Percentiles rank a stretch among this genome's conserved stretches.
These are phyloP conservation scores for Heterochromis multidens DNA, from an alignment of 2,113 vertebrate species.

Conservation along the genomic window DNA sequence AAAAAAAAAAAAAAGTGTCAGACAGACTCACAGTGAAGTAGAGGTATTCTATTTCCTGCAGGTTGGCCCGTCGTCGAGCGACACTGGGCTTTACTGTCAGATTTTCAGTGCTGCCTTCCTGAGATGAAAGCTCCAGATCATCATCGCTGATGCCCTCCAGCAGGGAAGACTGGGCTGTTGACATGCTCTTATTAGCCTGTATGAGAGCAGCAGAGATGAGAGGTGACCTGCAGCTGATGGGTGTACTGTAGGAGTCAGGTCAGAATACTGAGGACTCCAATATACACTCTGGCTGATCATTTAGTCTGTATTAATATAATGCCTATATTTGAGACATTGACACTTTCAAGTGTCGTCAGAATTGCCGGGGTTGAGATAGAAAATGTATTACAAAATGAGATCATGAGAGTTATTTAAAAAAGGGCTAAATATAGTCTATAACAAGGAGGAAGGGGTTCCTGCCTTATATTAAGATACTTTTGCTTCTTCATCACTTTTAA, in stretches of 20 bases:
- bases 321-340: accelerated
- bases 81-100: slow-evolving; percentile 54
- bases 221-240: background rate
- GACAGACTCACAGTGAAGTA: slow-evolving; percentile 76
- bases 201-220: background rate
- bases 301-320: background rate
- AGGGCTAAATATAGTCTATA: background rate
- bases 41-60: slow-evolving; percentile 80
- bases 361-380: background rate
- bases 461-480: background rate
- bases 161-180: slow-evolving; percentile 69
- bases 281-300: background rate
- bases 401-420: background rate
- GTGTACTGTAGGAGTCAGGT: background rate
- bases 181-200: slow-evolving; percentile 77
- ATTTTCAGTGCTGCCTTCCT: slow-evolving; percentile 73
- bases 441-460: background rate
- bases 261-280: background rate
- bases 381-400: background rate
- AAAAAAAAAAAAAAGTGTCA: background rate
- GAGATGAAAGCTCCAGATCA: slow-evolving; percentile 71
- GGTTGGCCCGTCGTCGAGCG: slow-evolving; percentile 73
- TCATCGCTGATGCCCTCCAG: slow-evolving; percentile 75
- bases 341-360: background rate
- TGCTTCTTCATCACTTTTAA: background rate